Evolutionary conservation across 2,113 vertebrate species (phyloP), one percentile per base, ranked within the genome.

Genomic region (Mastomys coucha): DNA sequence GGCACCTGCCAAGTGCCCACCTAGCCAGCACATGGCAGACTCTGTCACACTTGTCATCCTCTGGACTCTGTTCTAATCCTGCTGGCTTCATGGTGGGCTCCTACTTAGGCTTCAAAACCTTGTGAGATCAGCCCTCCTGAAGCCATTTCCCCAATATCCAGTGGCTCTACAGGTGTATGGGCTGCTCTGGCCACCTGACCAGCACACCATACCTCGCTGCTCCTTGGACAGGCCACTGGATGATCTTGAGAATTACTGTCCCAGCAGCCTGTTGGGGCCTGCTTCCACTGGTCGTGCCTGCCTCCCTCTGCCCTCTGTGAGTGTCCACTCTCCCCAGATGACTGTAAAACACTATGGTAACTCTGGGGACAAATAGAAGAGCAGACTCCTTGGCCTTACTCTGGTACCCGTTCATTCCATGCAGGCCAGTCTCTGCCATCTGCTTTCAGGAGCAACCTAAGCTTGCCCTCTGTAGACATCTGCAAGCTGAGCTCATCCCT

Each of bases 1-100:
- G 31, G 49, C 24, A 8, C 26, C n/a, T 0, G 28, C 0, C 0
- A 0, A 20, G 22, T 6, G 28, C 67, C 5, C 2, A 1, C 9
- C 0, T 4, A 19, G 60, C 19, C 45, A 42, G 16, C 39, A 1
- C 36, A 1, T 28, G 0, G 24, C n/a, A 28, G 11, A 16, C 33
- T 12, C 12, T 2, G 45, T 77, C 39, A 0, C 22, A 7, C 10
- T 16, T 19, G 28, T 12, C 17, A 51, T 7, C 36, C 31, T n/a
- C 7, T 8, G 17, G 28, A 2, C 73, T 12, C 13, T 49, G 31
- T 8, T 58, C 10, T 20, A 56, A 72, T 2, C 31, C 33, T 9
- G 24, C 56, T 42, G 1, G 1, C 53, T 24, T n/a, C 13, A 7
- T 80, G 45, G 45, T 24, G 13, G 78, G 1, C 42, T 49, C n/a